These are phyloP conservation scores for Tricholaema leucomelas DNA, from an alignment of 2,113 vertebrate genomes.

Conservation along the genomic window DNA sequence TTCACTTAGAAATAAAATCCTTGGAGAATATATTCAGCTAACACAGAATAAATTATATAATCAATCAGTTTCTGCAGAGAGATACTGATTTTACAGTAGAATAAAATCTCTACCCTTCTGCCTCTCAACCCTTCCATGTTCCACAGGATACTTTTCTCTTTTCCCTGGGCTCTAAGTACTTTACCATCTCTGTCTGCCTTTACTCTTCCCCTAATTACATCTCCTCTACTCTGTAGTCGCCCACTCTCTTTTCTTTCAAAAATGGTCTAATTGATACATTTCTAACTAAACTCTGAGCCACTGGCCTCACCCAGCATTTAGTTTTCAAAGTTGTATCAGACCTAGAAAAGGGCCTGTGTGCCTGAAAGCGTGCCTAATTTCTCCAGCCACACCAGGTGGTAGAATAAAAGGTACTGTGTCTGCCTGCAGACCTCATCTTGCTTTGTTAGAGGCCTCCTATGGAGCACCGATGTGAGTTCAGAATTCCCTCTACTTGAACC, in stretches of 20 bases:
- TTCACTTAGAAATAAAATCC: neutral
- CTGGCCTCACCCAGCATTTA: neutral
- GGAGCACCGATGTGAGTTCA: conserved; percentile 34
- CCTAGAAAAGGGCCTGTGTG: neutral
- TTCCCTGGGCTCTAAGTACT: neutral
- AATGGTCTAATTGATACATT: conserved; percentile 14
- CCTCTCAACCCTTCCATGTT: neutral
- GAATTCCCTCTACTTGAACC: conserved; percentile 50
- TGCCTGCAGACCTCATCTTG: conserved; percentile 28
- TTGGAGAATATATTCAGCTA: neutral
- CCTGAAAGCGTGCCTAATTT: conserved; percentile 43
- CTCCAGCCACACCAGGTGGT: conserved; percentile 45
- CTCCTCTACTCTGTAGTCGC: neutral
- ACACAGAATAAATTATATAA: neutral
- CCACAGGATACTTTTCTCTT: neutral
- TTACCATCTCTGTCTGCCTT: neutral
- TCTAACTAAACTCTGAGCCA: conserved; percentile 23
- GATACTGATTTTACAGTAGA: neutral
- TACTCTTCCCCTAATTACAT: conserved; percentile 14
- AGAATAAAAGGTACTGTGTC: conserved; percentile 47
- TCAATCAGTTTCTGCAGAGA: neutral
- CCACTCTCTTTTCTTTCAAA: conserved; percentile 2
- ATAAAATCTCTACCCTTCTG: neutral
- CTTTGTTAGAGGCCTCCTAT: conserved; percentile 60
- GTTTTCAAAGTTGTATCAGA: conserved; percentile 33